These are phyloP conservation scores for Coranthus polyacanthus DNA, from an alignment of 2,797 vertebrate genomes.

Conservation along the genomic window DNA sequence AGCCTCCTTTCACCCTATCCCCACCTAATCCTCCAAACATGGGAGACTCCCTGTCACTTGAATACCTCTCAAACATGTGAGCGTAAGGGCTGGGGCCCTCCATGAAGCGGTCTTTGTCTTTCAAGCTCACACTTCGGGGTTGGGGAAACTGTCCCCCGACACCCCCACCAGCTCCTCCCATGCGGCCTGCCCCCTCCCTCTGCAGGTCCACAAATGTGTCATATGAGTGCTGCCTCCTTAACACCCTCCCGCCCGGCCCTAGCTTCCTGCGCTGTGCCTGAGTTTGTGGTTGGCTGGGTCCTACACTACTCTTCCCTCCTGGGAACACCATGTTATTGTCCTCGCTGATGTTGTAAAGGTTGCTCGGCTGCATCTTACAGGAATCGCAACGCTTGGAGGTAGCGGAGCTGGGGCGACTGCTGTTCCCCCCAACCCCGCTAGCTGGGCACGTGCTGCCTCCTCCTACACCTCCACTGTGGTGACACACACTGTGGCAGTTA, in stretches of 20 bases:
- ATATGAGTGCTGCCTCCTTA: conserved; percentile 97
- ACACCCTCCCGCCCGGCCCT: conserved; percentile 91
- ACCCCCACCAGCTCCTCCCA: conserved; percentile 77
- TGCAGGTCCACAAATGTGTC: conserved; percentile 99
- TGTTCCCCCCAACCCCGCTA: conserved; percentile 77
- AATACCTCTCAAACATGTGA: conserved; percentile 97
- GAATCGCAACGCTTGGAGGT: conserved; percentile 95
- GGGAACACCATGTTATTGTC: conserved; percentile 93
- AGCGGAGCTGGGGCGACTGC: conserved; percentile 86
- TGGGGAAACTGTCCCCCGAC: conserved; percentile 79
- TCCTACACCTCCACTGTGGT: conserved; percentile 77
- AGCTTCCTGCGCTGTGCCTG: conserved; percentile 86
- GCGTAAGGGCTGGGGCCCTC: conserved; percentile 95
- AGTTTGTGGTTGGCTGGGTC: conserved; percentile 77
- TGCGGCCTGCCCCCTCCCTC: conserved; percentile 90
- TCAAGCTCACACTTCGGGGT: conserved; percentile 97
- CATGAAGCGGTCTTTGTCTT: conserved; percentile 98
- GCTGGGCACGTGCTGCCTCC: conserved; percentile 63
- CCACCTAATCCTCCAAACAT: conserved; percentile 81
- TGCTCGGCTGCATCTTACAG: conserved; percentile 95
- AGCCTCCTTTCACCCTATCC: conserved; percentile 83
- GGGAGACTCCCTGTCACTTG: conserved; percentile 80
- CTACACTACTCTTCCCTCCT: conserved; percentile 69
- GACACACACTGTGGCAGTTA: conserved; percentile 88
- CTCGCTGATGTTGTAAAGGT: conserved; percentile 99